phyloP scores from a whole-genome alignment of 2,797 vertebrate species.

The Cryptoprocta ferox region DNA sequence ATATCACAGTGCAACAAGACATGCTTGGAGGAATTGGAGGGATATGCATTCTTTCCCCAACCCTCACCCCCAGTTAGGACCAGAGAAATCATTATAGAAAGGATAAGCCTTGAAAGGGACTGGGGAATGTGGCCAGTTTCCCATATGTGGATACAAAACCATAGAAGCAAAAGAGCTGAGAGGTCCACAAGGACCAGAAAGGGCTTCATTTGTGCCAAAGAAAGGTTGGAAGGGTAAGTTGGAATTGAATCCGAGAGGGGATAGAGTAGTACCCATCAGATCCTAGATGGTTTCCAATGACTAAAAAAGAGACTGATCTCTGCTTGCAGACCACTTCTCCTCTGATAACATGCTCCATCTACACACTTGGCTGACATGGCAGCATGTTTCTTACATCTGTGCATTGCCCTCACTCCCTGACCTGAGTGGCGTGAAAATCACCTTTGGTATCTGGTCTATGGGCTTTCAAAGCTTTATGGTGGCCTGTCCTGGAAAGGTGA shows the following conservation, averaged over 20 bases:
- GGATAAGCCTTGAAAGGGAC: neutral
- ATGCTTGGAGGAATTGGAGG: neutral
- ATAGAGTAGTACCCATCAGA: neutral
- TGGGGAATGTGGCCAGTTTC: neutral
- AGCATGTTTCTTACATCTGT: neutral
- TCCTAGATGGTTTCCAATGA: too few species aligned
- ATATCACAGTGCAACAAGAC: neutral
- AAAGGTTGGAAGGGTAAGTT: neutral
- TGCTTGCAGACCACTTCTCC: neutral
- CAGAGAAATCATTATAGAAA: neutral
- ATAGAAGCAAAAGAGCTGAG: neutral
- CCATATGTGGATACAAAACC: neutral
- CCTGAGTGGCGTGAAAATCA: neutral
- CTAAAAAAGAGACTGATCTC: neutral
- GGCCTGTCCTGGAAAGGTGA: neutral
- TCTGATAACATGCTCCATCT: neutral
- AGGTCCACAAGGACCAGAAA: fast-evolving
- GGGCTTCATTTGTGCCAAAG: neutral
- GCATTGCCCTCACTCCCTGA: neutral
- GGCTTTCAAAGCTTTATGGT: neutral
- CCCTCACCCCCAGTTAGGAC: neutral
- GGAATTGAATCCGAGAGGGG: neutral
- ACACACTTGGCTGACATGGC: fast-evolving
- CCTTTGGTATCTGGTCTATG: neutral
- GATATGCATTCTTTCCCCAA: neutral